These are phyloP conservation scores for Sterrhoptilus dennistouni DNA, from an alignment of 2,113 vertebrate genomes.

Conservation along the genomic window DNA sequence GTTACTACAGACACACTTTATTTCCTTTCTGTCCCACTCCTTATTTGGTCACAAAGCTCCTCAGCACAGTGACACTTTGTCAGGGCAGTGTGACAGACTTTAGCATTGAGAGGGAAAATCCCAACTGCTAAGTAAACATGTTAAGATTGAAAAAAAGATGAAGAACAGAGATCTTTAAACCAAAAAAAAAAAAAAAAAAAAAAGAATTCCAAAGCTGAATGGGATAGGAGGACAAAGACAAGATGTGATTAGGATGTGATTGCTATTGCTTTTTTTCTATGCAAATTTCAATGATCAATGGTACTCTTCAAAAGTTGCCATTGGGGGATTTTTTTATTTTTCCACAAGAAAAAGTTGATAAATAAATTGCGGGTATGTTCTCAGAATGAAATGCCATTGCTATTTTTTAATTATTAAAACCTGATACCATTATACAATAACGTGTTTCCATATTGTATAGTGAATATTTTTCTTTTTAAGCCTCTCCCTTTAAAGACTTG, in stretches of 20 bases:
- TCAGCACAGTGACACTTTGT: not conserved
- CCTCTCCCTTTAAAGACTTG: not conserved
- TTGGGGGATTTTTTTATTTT: not conserved
- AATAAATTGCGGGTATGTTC: not conserved
- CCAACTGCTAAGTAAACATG: not conserved
- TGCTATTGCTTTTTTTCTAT: not conserved
- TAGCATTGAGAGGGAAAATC: not conserved
- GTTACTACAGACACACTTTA: not conserved
- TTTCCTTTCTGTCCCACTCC: not conserved
- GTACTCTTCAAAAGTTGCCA: not conserved
- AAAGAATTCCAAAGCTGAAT: not conserved
- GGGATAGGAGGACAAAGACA: not conserved
- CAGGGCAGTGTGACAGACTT: not conserved
- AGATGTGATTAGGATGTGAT: not conserved
- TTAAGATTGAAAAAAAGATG: not conserved
- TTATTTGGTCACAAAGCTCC: not conserved
- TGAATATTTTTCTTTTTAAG: not conserved
- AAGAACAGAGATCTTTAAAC: not conserved
- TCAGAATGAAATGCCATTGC: not conserved
- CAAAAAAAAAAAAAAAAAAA: not conserved
- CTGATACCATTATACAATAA: not conserved
- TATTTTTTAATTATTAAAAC: not conserved
- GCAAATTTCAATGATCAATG: not conserved
- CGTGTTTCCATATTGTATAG: not conserved
- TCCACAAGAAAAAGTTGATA: not conserved